A percentile compares a stretch with the other conserved stretches of the same genome.
Conservation (phyloP, 2,888 invertebrate genomes). For the Heliconius erato region DNA sequence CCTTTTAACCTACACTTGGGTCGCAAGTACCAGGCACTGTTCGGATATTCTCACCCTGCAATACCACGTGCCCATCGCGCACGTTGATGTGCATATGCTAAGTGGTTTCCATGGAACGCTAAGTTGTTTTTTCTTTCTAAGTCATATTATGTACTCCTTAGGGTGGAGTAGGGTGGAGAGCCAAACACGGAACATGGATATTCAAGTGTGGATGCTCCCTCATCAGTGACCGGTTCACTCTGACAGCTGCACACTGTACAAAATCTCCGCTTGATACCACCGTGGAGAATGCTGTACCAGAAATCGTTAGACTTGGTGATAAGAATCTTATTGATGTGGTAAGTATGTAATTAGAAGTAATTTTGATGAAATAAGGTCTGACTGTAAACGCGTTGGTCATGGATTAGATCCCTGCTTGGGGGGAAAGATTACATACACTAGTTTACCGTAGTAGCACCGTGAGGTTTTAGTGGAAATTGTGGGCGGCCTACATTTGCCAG, state of each 20-base stretch:
- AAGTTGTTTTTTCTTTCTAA: too few relatives aligned
- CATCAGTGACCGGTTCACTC: conserved; percentile 85
- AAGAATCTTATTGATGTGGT: conserved; percentile 51
- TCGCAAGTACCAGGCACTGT: too few relatives aligned
- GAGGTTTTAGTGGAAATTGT: too few relatives aligned
- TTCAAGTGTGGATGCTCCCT: conserved; percentile 87
- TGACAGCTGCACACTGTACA: conserved; percentile 89
- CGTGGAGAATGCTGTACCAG: conserved; percentile 55
- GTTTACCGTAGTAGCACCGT: too few relatives aligned
- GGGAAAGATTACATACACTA: not conserved
- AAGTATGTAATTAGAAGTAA: not conserved
- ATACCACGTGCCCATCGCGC: too few relatives aligned
- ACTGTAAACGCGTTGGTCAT: not conserved
- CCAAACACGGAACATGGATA: conserved; percentile 54
- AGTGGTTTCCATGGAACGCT: too few relatives aligned
- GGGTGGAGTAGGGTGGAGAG: conserved; percentile 64
- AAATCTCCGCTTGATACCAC: conserved; percentile 51
- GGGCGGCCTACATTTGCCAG: too few relatives aligned
- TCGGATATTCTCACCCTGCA: too few relatives aligned
- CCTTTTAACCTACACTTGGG: too few relatives aligned
- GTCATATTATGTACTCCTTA: conserved; percentile 40
- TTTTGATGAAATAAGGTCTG: not conserved
- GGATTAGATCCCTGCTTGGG: not conserved
- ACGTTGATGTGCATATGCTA: too few relatives aligned
- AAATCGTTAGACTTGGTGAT: conserved; percentile 61